Evolutionary conservation across 2,888 invertebrate genomes (phyloP).

Genomic region (Ecdyonurus torrentis): DNA sequence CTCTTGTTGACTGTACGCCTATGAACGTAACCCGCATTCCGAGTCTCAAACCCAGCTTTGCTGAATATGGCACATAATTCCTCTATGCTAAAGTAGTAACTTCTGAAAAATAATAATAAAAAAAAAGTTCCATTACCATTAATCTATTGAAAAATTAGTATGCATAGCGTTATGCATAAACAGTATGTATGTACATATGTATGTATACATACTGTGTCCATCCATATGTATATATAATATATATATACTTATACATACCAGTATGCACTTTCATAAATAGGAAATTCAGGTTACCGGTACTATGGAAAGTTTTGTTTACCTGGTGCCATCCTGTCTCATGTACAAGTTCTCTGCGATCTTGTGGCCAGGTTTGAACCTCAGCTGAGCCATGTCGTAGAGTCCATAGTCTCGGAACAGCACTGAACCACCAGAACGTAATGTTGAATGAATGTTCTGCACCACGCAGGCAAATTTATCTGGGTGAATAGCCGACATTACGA

Average conservation of each 20-base stretch:
- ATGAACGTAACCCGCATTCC: constrained; percentile 60
- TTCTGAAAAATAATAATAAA: constrained; percentile 30
- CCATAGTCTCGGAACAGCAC: constrained; percentile 89
- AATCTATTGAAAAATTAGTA: no score
- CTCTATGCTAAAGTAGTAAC: constrained; percentile 64
- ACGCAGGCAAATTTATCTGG: constrained; percentile 55
- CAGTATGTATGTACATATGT: no score
- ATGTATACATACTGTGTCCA: neutral
- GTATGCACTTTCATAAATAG: neutral
- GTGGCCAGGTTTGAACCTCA: constrained; percentile 82
- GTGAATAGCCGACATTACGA: constrained; percentile 88
- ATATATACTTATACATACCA: neutral
- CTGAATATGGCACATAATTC: constrained; percentile 47
- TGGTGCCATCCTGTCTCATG: constrained; percentile 91
- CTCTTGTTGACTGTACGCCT: constrained; percentile 83
- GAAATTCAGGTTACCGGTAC: neutral
- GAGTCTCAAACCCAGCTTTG: constrained; percentile 49
- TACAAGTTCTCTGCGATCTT: constrained; percentile 89
- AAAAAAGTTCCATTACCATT: constrained; percentile 4
- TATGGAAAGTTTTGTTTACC: constrained; percentile 33
- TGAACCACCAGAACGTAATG: constrained; percentile 57
- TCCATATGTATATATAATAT: neutral
- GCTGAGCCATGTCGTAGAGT: constrained; percentile 86
- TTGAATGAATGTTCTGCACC: constrained; percentile 41
- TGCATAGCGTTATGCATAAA: no score